A percentile compares a stretch with the other conserved stretches of the same genome.
Evolutionary conservation across 2,113 vertebrate species (phyloP).

Genomic region (Esox niger): DNA sequence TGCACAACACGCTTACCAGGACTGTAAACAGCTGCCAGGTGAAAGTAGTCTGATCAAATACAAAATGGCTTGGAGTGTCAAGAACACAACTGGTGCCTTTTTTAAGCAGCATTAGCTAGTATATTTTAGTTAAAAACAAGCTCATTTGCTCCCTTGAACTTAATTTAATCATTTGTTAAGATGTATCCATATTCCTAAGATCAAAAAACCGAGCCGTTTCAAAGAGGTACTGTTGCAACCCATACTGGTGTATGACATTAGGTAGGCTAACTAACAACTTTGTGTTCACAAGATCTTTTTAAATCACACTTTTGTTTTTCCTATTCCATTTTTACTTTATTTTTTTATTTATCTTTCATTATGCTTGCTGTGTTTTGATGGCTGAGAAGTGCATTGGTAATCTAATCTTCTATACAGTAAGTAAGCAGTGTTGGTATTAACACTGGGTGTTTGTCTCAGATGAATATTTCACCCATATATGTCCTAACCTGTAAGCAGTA

Average conservation of each 20-base stretch:
- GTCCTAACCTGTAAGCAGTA: too few relatives aligned
- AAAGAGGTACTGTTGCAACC: slow-evolving; percentile 52
- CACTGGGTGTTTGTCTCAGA: neutral
- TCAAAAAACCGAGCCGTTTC: slow-evolving; percentile 30
- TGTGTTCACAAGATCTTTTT: neutral
- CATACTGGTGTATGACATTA: neutral
- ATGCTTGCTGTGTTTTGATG: slow-evolving; percentile 22
- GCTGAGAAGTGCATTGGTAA: slow-evolving; percentile 26
- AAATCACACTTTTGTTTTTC: slow-evolving; percentile 3
- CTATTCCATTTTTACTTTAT: slow-evolving; percentile 9
- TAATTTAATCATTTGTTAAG: neutral
- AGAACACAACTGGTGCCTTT: slow-evolving; percentile 21
- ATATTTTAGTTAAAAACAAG: neutral
- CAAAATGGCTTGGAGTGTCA: neutral
- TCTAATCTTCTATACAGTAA: neutral
- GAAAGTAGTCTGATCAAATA: neutral
- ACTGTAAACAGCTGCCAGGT: neutral
- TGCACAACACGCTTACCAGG: neutral
- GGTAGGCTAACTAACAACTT: neutral
- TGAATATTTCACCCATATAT: too few relatives aligned
- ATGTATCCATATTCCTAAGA: slow-evolving; percentile 21
- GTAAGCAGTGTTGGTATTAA: neutral
- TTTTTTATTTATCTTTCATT: slow-evolving; percentile 4
- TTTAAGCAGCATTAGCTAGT: slow-evolving; percentile 11
- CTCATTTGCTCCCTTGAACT: neutral